These are phyloP conservation scores for Caenorhabditis sinica DNA, from an alignment of 2,888 invertebrate genomes.

Conservation along the genomic window DNA sequence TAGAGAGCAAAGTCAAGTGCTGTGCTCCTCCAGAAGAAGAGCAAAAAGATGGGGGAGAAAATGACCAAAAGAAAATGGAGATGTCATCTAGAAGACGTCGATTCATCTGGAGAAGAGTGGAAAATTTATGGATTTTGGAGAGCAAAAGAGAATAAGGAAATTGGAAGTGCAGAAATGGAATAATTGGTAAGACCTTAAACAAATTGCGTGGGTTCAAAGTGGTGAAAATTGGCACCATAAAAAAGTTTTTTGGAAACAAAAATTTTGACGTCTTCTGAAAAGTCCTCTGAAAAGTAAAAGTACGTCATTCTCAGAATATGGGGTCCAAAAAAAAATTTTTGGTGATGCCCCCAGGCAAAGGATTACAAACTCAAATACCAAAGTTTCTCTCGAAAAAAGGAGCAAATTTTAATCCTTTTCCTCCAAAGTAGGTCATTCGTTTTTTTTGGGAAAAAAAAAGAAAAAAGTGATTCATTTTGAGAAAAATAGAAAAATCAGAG, in stretches of 20 bases:
- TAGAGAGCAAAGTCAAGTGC: conserved; percentile 34
- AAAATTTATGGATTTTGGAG: conserved; percentile 17
- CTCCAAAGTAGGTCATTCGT: conserved; percentile 15
- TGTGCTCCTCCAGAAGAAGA: neutral
- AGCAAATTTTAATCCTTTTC: conserved; percentile 29
- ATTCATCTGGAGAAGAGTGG: neutral
- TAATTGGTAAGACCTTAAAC: neutral
- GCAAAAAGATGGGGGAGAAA: neutral
- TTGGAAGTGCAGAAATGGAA: conserved; percentile 22
- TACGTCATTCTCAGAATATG: conserved; percentile 8
- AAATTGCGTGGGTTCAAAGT: conserved; percentile 39
- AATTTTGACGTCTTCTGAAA: neutral
- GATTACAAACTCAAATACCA: conserved; percentile 7
- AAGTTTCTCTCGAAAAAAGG: no score
- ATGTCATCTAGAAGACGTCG: conserved; percentile 18
- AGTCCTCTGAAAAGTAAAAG: neutral
- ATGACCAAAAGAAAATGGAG: conserved; percentile 4
- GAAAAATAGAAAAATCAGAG: neutral
- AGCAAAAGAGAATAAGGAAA: no score
- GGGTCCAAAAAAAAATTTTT: neutral
- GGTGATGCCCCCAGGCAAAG: neutral
- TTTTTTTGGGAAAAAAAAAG: neutral
- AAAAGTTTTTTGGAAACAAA: neutral
- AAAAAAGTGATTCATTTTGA: conserved; percentile 1
- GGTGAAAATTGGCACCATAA: no score